A percentile compares a stretch with the other conserved stretches of the same genome.
Evolutionary conservation across 1,140 invertebrate genomes (phyloP).

Genomic region (Manduca sexta): DNA sequence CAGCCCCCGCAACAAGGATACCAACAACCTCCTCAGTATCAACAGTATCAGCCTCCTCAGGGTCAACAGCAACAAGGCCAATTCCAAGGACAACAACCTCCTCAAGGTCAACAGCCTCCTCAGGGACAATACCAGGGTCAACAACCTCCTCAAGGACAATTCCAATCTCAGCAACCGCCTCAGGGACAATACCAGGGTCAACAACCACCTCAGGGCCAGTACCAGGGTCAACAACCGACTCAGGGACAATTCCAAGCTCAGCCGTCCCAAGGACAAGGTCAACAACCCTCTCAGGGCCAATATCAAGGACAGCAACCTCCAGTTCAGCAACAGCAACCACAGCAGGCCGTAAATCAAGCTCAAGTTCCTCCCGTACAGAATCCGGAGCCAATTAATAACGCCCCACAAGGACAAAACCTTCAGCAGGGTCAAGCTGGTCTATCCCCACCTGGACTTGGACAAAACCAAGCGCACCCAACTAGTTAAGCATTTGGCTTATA

Average conservation of each 20-base stretch:
- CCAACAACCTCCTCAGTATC: conserved; percentile 11
- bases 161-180: conserved; percentile 5
- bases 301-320: conserved; percentile 18
- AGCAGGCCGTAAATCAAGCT: conserved; percentile 17
- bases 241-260: conserved; percentile 12
- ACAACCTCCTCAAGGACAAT: conserved; percentile 19
- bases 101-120: conserved; percentile 10
- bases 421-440: neutral
- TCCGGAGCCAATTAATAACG: conserved; percentile 10
- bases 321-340: conserved; percentile 20
- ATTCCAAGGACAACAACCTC: conserved; percentile 10
- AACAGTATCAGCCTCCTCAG: conserved; percentile 8
- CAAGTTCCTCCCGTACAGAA: conserved; percentile 12
- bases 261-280: conserved; percentile 13
- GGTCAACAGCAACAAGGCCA: conserved; percentile 11
- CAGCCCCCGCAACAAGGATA: conserved; percentile 14
- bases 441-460: neutral
- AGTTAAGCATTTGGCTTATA: neutral
- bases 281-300: conserved; percentile 20
- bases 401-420: conserved; percentile 16
- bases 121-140: conserved; percentile 16
- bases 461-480: neutral
- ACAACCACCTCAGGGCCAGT: conserved; percentile 13
- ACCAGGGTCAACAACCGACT: conserved; percentile 14
- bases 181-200: conserved; percentile 17